A percentile compares a stretch with the other conserved stretches of the same genome.
These are phyloP conservation scores for Amphipoea lucens DNA, from an alignment of 2,888 invertebrate genomes.

Conservation along the genomic window DNA sequence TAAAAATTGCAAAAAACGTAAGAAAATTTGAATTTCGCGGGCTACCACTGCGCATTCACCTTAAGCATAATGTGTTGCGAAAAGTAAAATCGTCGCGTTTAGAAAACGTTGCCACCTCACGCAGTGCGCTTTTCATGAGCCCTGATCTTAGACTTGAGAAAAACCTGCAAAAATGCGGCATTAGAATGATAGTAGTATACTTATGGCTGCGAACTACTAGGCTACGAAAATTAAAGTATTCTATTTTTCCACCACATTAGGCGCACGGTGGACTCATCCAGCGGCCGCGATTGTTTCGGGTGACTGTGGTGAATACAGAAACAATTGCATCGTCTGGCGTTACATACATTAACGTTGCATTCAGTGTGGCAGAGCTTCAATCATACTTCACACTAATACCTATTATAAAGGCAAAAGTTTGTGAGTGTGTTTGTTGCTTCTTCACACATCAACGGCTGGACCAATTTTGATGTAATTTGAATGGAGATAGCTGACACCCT, in stretches of 20 bases:
- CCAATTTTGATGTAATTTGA: no score
- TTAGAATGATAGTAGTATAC: no score
- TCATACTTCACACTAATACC: not conserved
- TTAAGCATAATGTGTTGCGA: not conserved
- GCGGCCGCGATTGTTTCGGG: not conserved
- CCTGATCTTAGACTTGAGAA: not conserved
- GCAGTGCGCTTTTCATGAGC: not conserved
- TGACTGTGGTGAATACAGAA: not conserved
- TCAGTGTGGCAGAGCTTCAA: constrained; percentile 16
- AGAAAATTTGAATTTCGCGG: no score
- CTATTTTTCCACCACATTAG: not conserved
- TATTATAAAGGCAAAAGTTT: no score
- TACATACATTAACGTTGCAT: not conserved
- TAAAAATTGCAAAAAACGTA: no score
- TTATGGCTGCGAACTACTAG: not conserved
- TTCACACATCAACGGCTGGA: no score
- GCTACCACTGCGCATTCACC: no score
- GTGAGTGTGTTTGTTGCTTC: no score
- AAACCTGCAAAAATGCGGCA: not conserved
- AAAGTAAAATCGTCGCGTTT: not conserved
- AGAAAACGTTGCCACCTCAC: not conserved
- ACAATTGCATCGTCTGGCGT: not conserved
- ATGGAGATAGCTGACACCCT: no score
- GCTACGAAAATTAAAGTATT: not conserved
- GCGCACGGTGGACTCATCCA: not conserved